A percentile compares a stretch with the other conserved stretches of the same genome.
These are phyloP conservation scores for Drosophila hydei DNA, from an alignment of 1,140 invertebrate species.

Conservation along the genomic window DNA sequence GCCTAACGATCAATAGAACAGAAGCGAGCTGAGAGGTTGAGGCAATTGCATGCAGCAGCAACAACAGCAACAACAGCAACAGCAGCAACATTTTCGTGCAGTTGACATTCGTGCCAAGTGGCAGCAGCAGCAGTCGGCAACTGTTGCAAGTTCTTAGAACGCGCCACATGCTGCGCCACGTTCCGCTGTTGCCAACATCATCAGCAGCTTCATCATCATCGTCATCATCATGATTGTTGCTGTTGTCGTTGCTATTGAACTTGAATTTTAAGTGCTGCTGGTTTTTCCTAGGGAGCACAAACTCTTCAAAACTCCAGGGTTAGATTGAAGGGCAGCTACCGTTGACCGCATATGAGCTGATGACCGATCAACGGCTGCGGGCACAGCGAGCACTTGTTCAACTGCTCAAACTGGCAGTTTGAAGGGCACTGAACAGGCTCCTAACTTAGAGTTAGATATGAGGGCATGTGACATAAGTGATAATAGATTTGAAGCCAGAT, in stretches of 20 bases:
- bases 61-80: constrained; percentile 50
- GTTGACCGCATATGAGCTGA: constrained; percentile 8
- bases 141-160: constrained; percentile 80
- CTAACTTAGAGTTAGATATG: too few species aligned
- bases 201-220: constrained; percentile 14
- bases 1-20: constrained; percentile 81
- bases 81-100: constrained; percentile 76
- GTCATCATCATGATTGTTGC: constrained; percentile 5
- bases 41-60: constrained; percentile 45
- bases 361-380: not conserved
- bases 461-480: too few species aligned
- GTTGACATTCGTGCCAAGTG: constrained; percentile 79
- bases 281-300: constrained; percentile 14
- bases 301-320: constrained; percentile 27
- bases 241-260: constrained; percentile 65
- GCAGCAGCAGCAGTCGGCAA: constrained; percentile 64
- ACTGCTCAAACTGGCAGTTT: not conserved
- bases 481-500: too few species aligned
- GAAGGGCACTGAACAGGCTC: not conserved
- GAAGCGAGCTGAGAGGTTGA: constrained; percentile 64
- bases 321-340: constrained; percentile 29
- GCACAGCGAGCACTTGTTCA: not conserved
- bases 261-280: constrained; percentile 74
- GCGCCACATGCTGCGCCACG: constrained; percentile 79
- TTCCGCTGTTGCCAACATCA: constrained; percentile 41